Base-by-base conservation (phyloP, 2,888 invertebrate genomes). In the Linnaemya vulpina region DNA sequence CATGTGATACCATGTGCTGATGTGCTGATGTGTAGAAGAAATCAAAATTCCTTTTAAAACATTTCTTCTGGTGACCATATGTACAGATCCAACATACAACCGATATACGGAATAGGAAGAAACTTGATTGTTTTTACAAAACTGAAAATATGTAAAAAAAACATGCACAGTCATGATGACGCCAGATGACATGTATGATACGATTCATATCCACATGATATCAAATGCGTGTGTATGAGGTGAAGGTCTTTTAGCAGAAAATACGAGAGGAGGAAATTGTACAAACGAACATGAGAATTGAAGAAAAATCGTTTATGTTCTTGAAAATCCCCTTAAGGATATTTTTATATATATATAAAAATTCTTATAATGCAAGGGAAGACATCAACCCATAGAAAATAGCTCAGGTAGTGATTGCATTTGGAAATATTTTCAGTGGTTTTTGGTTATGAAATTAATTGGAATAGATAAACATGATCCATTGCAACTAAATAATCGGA, bases 51-150 rank as follows among this genome's bases (percentile, higher is more conserved):
- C 81, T 78, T 22, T 35, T 11, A 60, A 40, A 40, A 76, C 3
- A 74, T 60, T 65, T 30, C 85, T 85, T 75, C 85, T 85, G 85
- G 78, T 82, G 63, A 71, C 85, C 85, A 85, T 82, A 82, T 85
- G 85, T 81, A 70, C 30, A 53, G 62, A 35, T 40, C n/a, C n/a
- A n/a, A 49, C 30, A 30, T 30, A 30, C 5, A 30, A 30, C 30
- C 2, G 30, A 30, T 30, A 30, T 5, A 5, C 30, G 30, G 20
- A 65, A 65, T 20, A n/a, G 55, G 46, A 65, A 53, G 15, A 9
- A 53, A 53, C 20, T 38, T 38, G 17, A 53, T 25, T 62, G 53
- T 62, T 71, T 53, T 71, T 71, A 62, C 76, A 58, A 76, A 22
- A 20, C 46, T 38, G 51, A 63, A 68, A 25, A 35, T 53, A 53